Conservation (phyloP, 1,140 invertebrate species). For the Nymphalis io region DNA sequence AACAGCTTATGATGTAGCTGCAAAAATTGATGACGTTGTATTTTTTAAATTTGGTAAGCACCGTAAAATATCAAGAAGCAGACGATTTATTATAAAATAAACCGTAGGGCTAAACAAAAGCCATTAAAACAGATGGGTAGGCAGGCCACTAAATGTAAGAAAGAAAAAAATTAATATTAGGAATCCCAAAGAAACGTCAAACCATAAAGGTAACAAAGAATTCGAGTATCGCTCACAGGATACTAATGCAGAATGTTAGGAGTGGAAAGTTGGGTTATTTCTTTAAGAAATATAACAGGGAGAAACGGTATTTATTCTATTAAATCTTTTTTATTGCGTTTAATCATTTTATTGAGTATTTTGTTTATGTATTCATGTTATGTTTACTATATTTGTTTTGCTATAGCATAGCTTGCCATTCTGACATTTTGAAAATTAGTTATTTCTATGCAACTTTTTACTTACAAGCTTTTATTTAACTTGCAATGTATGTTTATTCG, state of each 20-base stretch:
- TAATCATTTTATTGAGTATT: too few relatives aligned
- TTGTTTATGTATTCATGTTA: too few relatives aligned
- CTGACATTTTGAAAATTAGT: too few relatives aligned
- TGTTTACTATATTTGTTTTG: too few relatives aligned
- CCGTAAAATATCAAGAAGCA: conserved; percentile 15
- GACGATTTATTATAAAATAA: conserved; percentile 22
- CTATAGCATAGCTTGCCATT: too few relatives aligned
- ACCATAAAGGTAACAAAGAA: conserved; percentile 43
- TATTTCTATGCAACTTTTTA: too few relatives aligned
- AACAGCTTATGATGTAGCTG: neutral
- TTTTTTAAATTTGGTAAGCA: conserved; percentile 18
- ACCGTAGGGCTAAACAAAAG: conserved; percentile 23
- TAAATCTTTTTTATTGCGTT: too few relatives aligned
- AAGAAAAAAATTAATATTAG: conserved; percentile 33
- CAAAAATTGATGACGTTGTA: neutral
- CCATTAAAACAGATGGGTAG: conserved; percentile 29
- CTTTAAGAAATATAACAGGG: neutral
- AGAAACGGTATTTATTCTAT: neutral
- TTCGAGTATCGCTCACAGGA: conserved; percentile 21
- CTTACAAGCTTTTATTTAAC: too few relatives aligned
- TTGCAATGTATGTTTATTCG: too few relatives aligned
- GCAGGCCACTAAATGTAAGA: neutral
- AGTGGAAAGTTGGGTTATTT: conserved; percentile 4
- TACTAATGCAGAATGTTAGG: conserved; percentile 22
- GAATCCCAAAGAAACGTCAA: conserved; percentile 37